These are phyloP conservation scores for Urocyon cinereoargenteus DNA, from an alignment of 2,797 vertebrate species.

Conservation along the genomic window DNA sequence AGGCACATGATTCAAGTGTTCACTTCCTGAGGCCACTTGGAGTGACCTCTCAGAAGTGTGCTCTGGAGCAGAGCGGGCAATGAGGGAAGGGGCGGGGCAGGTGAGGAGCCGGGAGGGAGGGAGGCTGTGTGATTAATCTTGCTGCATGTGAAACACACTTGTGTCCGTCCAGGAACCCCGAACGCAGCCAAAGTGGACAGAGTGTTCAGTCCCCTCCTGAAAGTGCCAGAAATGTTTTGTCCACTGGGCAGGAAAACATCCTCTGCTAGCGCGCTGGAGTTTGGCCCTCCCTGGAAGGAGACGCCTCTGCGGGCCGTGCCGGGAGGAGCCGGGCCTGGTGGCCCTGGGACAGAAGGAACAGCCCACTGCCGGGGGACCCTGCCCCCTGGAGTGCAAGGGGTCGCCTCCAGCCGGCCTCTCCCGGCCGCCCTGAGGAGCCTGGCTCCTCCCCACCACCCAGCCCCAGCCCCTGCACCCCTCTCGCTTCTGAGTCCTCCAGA, in stretches of 20 bases:
- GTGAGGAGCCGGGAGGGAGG: not conserved
- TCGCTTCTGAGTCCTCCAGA: not conserved
- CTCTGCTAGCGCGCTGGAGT: conserved; percentile 52
- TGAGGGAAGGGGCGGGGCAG: not conserved
- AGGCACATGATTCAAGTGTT: conserved; percentile 42
- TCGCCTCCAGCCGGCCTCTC: not conserved
- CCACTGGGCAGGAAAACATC: conserved; percentile 86
- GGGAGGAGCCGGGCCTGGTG: not conserved
- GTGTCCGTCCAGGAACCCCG: conserved; percentile 82
- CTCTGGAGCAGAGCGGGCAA: conserved; percentile 5
- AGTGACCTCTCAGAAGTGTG: conserved; percentile 62
- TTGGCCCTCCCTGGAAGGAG: conserved; percentile 48
- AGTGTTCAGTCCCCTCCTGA: conserved; percentile 83
- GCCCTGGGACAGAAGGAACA: not conserved
- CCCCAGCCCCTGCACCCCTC: not conserved
- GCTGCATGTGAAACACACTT: conserved; percentile 81
- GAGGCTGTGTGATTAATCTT: conserved; percentile 69
- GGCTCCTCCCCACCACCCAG: not conserved
- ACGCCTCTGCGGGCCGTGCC: rapidly evolving
- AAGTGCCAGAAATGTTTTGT: conserved; percentile 85
- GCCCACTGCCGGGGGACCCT: rapidly evolving
- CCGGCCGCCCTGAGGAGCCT: not conserved
- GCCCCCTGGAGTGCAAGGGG: not conserved
- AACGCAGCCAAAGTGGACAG: conserved; percentile 85
- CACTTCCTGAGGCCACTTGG: conserved; percentile 59